Percentiles rank a stretch among this genome's conserved stretches.
Conservation (phyloP, 1,140 invertebrate species). For the Armadillidium nasatum region DNA sequence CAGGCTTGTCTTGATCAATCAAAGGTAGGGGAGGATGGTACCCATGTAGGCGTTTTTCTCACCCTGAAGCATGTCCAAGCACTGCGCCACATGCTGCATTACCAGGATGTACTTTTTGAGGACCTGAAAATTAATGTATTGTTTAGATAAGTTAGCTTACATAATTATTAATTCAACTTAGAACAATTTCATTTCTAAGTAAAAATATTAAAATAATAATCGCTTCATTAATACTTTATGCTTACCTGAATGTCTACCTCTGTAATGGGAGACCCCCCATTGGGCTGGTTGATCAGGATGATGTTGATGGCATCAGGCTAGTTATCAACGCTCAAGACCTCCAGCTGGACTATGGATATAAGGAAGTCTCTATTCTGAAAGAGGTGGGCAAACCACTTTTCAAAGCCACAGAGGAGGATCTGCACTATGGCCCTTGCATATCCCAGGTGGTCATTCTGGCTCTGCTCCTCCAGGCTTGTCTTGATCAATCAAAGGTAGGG, state of each 20-base stretch:
- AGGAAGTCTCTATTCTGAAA: too few species aligned
- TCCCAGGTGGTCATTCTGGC: not conserved
- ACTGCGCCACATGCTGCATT: not conserved
- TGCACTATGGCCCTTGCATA: not conserved
- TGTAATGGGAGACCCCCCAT: not conserved
- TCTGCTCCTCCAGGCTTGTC: too few species aligned
- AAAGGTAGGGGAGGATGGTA: not conserved
- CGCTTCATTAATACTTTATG: not conserved
- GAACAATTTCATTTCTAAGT: too few species aligned
- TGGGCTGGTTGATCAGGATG: not conserved
- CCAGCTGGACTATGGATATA: too few species aligned
- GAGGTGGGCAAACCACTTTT: too few species aligned
- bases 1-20: too few species aligned
- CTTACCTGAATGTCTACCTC: not conserved
- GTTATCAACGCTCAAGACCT: not conserved
- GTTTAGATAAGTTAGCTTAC: too few species aligned
- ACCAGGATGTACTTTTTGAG: not conserved
- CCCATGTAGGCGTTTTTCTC: slow-evolving; percentile 6
- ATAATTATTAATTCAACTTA: too few species aligned
- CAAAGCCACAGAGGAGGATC: too few species aligned
- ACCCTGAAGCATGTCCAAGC: slow-evolving; percentile 9
- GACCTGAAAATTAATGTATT: too few species aligned
- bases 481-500: too few species aligned
- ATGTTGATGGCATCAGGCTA: not conserved
- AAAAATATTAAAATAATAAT: not conserved